Base-by-base conservation (phyloP, 2,888 invertebrate genomes). In the Drosophila subquinaria region DNA sequence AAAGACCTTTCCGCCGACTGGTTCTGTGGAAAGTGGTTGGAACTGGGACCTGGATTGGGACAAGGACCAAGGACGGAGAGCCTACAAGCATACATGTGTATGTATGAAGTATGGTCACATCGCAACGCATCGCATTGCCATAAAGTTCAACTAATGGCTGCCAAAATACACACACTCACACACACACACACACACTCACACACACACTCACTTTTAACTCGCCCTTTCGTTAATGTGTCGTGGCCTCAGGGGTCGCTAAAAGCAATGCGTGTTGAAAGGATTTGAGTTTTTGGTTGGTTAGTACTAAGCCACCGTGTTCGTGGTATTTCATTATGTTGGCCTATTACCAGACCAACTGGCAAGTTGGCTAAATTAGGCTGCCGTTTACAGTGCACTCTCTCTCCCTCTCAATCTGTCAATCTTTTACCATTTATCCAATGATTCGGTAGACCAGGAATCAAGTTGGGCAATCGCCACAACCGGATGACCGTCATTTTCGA, bases 251-350 rank as follows among this genome's bases (percentile, higher is more conserved):
- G 55, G 59, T 61, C 61, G 52, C 69, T 57, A 57, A 78, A 73
- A 88, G 88, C 81, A 71, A 70, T 88, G 70, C 86, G 62, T 81
- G 89, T 61, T 84, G 87, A 84, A 84, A 90, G 87, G 87, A 82
- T 88, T 84, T 84, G 71, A 68, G 69, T 64, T 71, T 53, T 59
- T 50, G 50, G 27, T 35, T 17, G 23, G 23, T 20, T 17, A 17
- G 23, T 20, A 40, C 11, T 30, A 42, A 27, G 17, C 59, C 23
- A 36, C 20, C 13, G 27, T 9, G 17, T 20, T 48, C 8, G 65
- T 66, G 36, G 62, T 38, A 53, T 33, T 59, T 47, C 53, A 76
- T 63, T 67, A 55, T 45, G 56, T 45, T 52, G 15, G 53, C 4
- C 62, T 17, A 52, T 40, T 33, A 35, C 55, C 40, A 17, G 33